Evolutionary conservation across 2,113 vertebrate species (phyloP).

Genomic region (Polyodon spathula): DNA sequence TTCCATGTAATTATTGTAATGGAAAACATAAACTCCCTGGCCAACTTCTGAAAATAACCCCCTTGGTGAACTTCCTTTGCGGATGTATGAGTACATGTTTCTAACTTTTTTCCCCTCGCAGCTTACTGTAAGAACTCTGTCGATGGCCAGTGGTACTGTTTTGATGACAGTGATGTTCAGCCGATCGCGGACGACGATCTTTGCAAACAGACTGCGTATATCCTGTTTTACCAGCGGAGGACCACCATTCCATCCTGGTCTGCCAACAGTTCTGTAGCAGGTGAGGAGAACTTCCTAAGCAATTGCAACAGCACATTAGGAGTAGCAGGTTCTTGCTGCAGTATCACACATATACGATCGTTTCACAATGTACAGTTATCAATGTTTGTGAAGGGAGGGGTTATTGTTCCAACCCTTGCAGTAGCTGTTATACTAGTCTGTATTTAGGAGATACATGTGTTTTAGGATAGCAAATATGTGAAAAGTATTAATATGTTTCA

Average conservation of each 20-base stretch:
- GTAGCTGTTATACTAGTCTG: no score
- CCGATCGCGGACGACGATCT: conserved; percentile 80
- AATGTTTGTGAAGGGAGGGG: no score
- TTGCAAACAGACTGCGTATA: conserved; percentile 88
- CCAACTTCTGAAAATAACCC: not conserved
- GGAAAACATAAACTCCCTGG: no score
- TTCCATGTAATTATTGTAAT: no score
- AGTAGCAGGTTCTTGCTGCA: no score
- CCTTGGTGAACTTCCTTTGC: not conserved
- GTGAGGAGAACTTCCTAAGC: conserved; percentile 39
- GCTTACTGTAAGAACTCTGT: conserved; percentile 96
- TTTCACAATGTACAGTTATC: no score
- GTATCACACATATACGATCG: no score
- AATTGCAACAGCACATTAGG: no score
- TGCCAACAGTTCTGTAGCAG: conserved; percentile 93
- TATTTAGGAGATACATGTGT: no score
- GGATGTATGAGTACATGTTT: not conserved
- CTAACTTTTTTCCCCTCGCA: conserved; percentile 33
- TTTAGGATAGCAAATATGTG: no score
- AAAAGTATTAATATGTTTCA: no score
- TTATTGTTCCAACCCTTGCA: no score
- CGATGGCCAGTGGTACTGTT: conserved; percentile 97
- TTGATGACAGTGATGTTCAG: conserved; percentile 93
- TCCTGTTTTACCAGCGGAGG: conserved; percentile 93
- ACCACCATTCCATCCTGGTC: conserved; percentile 91